phyloP scores from a whole-genome alignment of 2,113 vertebrate species.

The Eupsittula cactorum region DNA sequence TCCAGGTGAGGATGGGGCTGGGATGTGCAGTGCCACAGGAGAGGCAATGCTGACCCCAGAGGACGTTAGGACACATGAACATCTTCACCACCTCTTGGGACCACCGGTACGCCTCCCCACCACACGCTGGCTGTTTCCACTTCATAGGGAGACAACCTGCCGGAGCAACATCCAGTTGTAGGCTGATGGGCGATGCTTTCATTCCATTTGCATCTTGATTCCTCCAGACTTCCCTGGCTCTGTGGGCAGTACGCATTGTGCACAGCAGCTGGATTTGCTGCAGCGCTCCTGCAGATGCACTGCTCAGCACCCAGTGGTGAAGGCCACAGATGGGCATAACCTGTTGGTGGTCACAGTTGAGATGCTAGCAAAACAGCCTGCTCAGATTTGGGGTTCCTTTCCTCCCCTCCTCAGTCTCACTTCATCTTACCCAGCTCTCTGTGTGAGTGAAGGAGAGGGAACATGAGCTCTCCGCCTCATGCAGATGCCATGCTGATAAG shows the following conservation, averaged over 20 bases:
- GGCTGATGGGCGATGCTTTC: accelerated
- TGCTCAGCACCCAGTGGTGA: not conserved
- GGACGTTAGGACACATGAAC: accelerated
- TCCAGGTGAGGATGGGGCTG: too few species aligned
- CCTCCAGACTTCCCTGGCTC: not conserved
- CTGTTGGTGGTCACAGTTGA: not conserved
- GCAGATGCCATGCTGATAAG: not conserved
- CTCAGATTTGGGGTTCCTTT: not conserved
- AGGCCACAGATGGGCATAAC: not conserved
- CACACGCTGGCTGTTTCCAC: accelerated
- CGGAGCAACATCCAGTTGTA: not conserved
- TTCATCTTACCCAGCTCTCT: not conserved
- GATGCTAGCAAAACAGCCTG: not conserved
- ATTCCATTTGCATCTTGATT: not conserved
- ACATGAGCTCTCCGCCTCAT: not conserved
- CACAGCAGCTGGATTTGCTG: not conserved
- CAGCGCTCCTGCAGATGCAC: not conserved
- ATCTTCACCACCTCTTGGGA: not conserved
- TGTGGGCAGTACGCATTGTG: accelerated
- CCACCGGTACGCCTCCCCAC: accelerated
- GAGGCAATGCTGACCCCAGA: not conserved
- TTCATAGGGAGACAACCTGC: not conserved
- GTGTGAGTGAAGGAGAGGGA: not conserved
- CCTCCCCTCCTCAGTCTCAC: not conserved
- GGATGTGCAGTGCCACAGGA: not conserved